Evolutionary conservation across 2,113 vertebrate genomes (phyloP).

Genomic region (Urocolius indicus): DNA sequence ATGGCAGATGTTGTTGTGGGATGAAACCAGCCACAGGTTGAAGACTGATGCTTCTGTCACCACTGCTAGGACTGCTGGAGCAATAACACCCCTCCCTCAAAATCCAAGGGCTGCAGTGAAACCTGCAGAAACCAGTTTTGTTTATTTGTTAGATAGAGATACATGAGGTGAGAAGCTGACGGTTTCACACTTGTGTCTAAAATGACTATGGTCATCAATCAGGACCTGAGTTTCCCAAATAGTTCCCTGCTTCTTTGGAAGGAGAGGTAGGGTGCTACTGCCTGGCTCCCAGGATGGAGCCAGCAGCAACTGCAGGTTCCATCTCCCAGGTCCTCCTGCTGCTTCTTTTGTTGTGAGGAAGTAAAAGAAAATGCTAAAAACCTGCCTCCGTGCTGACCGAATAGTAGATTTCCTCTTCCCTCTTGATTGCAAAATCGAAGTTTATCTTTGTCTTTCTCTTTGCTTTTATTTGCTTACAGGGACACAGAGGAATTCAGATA

Average conservation of each 20-base stretch:
- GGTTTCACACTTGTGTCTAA: fast-evolving
- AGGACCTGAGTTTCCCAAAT: background rate
- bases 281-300: background rate
- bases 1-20: background rate
- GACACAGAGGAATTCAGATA: background rate
- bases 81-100: background rate
- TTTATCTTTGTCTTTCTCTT: background rate
- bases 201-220: background rate
- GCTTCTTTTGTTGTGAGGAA: background rate
- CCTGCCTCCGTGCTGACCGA: background rate
- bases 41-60: slow-evolving; percentile 24
- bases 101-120: background rate
- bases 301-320: background rate
- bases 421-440: background rate
- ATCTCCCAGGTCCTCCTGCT: background rate
- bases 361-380: background rate
- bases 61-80: background rate
- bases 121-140: background rate
- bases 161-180: background rate
- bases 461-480: background rate
- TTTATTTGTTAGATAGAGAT: slow-evolving; percentile 19
- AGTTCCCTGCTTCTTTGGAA: background rate
- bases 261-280: background rate
- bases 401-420: background rate
- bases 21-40: background rate